These are phyloP conservation scores for Polyommatus iphigenia DNA, from an alignment of 2,888 invertebrate genomes.

Conservation along the genomic window DNA sequence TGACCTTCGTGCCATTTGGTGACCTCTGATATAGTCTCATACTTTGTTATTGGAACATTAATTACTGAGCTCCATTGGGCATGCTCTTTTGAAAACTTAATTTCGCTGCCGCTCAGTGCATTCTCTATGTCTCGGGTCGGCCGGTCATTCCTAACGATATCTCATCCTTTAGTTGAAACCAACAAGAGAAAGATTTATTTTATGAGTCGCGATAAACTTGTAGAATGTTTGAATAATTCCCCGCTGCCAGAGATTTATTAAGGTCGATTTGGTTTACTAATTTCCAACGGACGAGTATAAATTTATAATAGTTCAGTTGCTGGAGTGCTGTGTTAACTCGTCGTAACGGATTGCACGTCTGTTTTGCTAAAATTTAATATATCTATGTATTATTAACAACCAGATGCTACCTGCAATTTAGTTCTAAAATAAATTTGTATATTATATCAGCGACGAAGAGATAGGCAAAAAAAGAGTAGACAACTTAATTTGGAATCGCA, in stretches of 20 bases:
- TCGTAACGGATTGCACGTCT: neutral
- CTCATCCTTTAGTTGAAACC: conserved; percentile 28
- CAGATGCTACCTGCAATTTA: neutral
- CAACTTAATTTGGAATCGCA: no score
- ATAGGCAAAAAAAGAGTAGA: no score
- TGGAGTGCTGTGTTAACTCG: neutral
- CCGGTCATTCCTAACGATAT: conserved; percentile 28
- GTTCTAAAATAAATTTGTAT: neutral
- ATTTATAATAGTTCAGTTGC: conserved; percentile 5
- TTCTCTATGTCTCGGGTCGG: neutral
- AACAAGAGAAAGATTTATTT: conserved; percentile 31
- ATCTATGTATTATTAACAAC: neutral
- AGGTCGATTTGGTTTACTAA: conserved; percentile 27
- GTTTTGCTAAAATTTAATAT: neutral
- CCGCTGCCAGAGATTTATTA: conserved; percentile 30
- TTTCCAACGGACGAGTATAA: conserved; percentile 16
- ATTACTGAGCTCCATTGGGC: neutral
- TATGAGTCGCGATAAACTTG: conserved; percentile 28
- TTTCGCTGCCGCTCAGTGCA: neutral
- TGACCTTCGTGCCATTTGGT: no score
- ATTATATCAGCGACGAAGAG: neutral
- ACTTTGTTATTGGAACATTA: neutral
- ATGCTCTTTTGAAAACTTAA: neutral
- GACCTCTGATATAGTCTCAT: no score
- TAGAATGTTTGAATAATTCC: conserved; percentile 29